Evolutionary conservation across 2,113 vertebrate species (phyloP), one percentile per base, ranked within the genome.

Genomic region (Sinocyclocheilus anshuiensis): DNA sequence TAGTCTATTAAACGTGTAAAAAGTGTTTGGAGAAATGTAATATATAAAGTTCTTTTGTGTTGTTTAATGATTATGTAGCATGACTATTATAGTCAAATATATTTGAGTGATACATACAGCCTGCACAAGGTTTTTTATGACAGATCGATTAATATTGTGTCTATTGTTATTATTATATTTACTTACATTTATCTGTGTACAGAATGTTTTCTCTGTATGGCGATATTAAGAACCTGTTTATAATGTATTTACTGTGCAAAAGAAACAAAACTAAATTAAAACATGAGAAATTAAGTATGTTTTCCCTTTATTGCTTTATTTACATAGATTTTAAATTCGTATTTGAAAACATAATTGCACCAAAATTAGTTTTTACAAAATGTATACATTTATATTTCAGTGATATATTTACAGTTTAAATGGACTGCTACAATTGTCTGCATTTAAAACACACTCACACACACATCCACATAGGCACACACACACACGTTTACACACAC

Each of bases 371-470:
- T 80, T n/a, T 67, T 67, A 36, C 42, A 72, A 84, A 78, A 59
- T 33, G 65, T 22, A 85, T 74, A 26, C 74, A 86, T 87, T 85
- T n/a, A 77, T 61, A 0, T 50, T 1, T 42, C 22, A 61, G 0
- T 87, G 16, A 84, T 50, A 79, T 48, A 29, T 20, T 61, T 86
- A 26, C 79, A 77, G 59, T 71, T 75, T 45, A 83, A 89, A 22
- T 42, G 65, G 53, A 67, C 84, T 93, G 93, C 92, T 94, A 94
- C 93, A 92, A 84, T 59, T 85, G 36, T 85, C 87, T 91, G 89
- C 85, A 69, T 39, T 7, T 72, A 71, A 84, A 59, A 78, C 26
- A 69, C 39, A 88, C 55, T 16, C 45, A 50, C 76, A 22, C 86
- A 85, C 84, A 88, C 77, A 80, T 53, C 50, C 48, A 86, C 84